Base-by-base conservation (phyloP, 1,140 invertebrate species). In the Achroia grisella region DNA sequence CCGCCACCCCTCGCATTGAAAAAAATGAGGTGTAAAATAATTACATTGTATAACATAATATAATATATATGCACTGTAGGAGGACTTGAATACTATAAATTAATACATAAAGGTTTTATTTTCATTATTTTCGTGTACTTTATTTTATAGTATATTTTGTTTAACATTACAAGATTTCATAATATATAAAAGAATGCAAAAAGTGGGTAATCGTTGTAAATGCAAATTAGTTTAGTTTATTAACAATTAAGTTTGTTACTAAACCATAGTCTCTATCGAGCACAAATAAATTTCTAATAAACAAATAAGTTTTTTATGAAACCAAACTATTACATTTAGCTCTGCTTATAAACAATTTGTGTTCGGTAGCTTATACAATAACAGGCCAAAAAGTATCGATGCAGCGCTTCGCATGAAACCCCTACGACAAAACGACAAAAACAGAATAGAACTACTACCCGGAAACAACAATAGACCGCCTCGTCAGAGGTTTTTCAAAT, bases 401-500 rank as follows among this genome's bases (percentile, higher is more conserved):
- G 39, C 36, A 37, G 35, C 9, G n/a, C 13, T 13, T 37, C 35
- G 35, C 35, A 37, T 37, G 35, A 37, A 17, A 37, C 23, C 36
- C 34, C 40, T 13, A 33, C 31, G 34, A 35, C 36, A 47, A 52
- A 47, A 56, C 46, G 45, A 44, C 52, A 48, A 54, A 52, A 56
- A 56, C 36, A 50, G 41, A 29, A 51, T 45, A 51, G 48, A 48
- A 52, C 54, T 54, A 23, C 41, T 48, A 48, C 44, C 41, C 40
- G 45, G 43, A 31, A 49, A 48, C 52, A 55, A 62, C 52, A 59
- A 57, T 59, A 47, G 52, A 54, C 43, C 42, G 47, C 42, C 44
- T 48, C 47, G 54, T 52, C 48, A 55, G 53, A 52, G 49, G 48
- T 52, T 55, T 45, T 57, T 56, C 52, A 52, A 49, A 62, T 60